Evolutionary conservation across 2,888 invertebrate species (phyloP).

Genomic region (Eupelmus urozonus): DNA sequence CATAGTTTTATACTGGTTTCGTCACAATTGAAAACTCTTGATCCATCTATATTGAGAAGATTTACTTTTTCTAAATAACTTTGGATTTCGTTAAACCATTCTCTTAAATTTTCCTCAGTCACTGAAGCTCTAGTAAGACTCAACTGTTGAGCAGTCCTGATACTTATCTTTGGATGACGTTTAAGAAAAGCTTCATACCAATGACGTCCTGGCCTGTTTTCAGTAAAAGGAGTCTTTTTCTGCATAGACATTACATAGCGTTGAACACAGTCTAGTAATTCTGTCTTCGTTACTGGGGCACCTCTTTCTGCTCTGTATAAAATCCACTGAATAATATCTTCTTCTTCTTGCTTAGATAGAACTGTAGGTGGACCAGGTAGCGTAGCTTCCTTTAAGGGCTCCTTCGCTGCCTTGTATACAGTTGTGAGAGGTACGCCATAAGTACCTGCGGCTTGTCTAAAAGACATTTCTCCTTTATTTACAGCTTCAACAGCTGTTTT

Average conservation of each 20-base stretch:
- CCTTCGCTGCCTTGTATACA: neutral
- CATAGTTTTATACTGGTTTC: conserved; percentile 60
- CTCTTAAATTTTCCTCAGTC: conserved; percentile 29
- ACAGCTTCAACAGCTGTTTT: conserved; percentile 4
- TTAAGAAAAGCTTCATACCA: conserved; percentile 16
- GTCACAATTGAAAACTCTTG: conserved; percentile 62
- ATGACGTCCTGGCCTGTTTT: conserved; percentile 2
- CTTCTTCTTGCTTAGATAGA: neutral
- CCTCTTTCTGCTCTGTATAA: conserved; percentile 14
- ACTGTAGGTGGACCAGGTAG: conserved; percentile 2
- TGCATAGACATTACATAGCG: neutral
- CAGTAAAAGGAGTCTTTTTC: conserved; percentile 1
- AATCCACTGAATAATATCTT: conserved; percentile 27
- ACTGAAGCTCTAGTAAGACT: conserved; percentile 25
- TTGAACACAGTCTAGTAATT: conserved; percentile 40
- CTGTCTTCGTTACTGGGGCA: conserved; percentile 15
- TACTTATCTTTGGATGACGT: neutral
- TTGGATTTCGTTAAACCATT: conserved; percentile 22
- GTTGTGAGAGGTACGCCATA: conserved; percentile 2
- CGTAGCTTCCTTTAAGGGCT: neutral
- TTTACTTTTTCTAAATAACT: neutral
- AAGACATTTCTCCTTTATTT: neutral
- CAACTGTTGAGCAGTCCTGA: conserved; percentile 27
- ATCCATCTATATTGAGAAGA: conserved; percentile 49
- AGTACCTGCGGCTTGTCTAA: conserved; percentile 1